phyloP scores from a whole-genome alignment of 2,888 invertebrate genomes.

The Euplexia lucipara region DNA sequence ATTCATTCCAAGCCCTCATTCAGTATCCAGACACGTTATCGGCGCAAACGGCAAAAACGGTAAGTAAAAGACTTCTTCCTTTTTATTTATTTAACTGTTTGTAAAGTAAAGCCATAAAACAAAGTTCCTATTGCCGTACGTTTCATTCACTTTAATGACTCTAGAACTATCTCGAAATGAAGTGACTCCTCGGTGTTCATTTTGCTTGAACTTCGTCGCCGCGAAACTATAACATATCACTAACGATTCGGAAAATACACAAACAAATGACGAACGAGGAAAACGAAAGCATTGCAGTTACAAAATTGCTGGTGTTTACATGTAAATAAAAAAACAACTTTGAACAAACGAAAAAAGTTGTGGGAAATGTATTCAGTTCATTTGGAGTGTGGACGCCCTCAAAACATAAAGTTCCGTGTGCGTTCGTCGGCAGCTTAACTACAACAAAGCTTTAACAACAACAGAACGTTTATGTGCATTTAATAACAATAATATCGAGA shows the following conservation, averaged over 20 bases:
- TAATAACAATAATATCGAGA: conserved; percentile 85
- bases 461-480: conserved; percentile 78
- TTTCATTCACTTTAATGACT: conserved; percentile 88
- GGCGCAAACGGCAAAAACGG: conserved; percentile 99
- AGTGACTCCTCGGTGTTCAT: conserved; percentile 74
- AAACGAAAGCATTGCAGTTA: conserved; percentile 12
- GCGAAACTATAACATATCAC: conserved; percentile 29
- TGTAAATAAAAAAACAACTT: conserved; percentile 53
- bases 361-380: conserved; percentile 52
- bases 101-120: conserved; percentile 86
- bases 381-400: conserved; percentile 49
- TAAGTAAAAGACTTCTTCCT: conserved; percentile 91
- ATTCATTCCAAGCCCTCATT: conserved; percentile 99
- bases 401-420: conserved; percentile 53
- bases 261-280: conserved; percentile 10
- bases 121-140: conserved; percentile 87
- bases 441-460: conserved; percentile 66
- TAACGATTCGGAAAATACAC: conserved; percentile 1
- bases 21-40: conserved; percentile 99
- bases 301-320: conserved; percentile 20
- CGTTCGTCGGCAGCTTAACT: conserved; percentile 49
- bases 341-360: conserved; percentile 48
- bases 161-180: conserved; percentile 84
- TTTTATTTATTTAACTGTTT: conserved; percentile 88
- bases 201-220: conserved; percentile 59